phyloP scores from a whole-genome alignment of 2,797 vertebrate species.

The Dipus sagitta region DNA sequence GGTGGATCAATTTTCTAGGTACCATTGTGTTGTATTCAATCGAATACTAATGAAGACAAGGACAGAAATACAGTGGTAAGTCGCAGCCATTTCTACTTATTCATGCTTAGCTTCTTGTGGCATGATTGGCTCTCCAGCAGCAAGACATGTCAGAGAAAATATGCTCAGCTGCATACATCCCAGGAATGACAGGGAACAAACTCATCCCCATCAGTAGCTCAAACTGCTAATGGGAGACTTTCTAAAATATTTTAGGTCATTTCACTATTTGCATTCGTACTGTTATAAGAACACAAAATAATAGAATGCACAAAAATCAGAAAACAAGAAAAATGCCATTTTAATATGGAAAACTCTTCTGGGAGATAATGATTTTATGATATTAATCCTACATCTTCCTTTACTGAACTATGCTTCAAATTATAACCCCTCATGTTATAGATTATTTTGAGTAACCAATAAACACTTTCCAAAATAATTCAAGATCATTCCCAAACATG shows the following conservation, averaged over 20 bases:
- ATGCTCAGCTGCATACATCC: neutral
- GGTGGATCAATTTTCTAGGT: neutral
- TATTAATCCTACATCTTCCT: neutral
- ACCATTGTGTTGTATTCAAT: neutral
- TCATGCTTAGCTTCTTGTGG: neutral
- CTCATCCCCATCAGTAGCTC: neutral
- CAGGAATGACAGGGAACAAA: too few species aligned
- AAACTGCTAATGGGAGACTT: neutral
- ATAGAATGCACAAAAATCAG: neutral
- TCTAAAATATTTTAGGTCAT: neutral
- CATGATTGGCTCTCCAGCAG: neutral
- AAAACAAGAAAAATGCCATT: slow-evolving; percentile 14
- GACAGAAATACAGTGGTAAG: neutral
- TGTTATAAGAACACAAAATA: neutral
- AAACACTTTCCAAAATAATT: slow-evolving; percentile 19
- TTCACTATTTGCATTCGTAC: slow-evolving; percentile 25
- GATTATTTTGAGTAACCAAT: neutral
- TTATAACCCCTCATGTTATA: neutral
- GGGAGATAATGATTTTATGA: neutral
- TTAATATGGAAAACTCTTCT: neutral
- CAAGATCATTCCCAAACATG: neutral
- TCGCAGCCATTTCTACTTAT: neutral
- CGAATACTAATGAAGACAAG: neutral
- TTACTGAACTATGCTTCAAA: neutral
- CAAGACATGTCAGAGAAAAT: neutral